Percentiles rank a stretch among this genome's conserved stretches.
These are phyloP conservation scores for Murina feae DNA, from an alignment of 2,113 vertebrate genomes.

Conservation along the genomic window DNA sequence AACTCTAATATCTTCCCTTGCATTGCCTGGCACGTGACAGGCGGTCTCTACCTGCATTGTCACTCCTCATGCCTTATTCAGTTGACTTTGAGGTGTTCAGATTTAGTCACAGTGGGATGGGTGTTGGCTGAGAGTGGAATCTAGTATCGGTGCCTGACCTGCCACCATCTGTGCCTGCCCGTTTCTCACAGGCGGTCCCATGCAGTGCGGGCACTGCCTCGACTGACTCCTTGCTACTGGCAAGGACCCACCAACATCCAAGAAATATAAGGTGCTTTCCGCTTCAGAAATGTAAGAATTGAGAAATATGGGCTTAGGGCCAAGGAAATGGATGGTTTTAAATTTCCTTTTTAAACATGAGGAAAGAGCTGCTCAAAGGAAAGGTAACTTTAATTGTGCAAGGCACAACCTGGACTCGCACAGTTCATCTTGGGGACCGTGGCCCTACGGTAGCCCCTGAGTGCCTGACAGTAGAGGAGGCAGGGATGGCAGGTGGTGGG, in stretches of 20 bases:
- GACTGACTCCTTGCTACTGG: neutral
- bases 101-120: neutral
- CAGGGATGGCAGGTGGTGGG: no score
- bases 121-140: neutral
- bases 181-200: accelerated
- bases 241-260: neutral
- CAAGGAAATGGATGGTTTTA: neutral
- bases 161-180: accelerated
- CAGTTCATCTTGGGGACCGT: neutral
- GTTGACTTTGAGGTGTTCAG: neutral
- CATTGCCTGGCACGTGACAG: neutral
- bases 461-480: neutral
- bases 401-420: no score
- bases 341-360: neutral
- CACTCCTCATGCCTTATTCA: neutral
- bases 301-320: neutral
- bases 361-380: neutral
- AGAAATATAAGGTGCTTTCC: neutral
- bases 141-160: neutral
- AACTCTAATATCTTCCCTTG: neutral
- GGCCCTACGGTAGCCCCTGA: neutral
- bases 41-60: neutral
- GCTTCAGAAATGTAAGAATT: neutral
- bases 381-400: neutral
- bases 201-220: no score